Base-by-base conservation (phyloP, 1,140 invertebrate species). In the Mylabris phalerata region DNA sequence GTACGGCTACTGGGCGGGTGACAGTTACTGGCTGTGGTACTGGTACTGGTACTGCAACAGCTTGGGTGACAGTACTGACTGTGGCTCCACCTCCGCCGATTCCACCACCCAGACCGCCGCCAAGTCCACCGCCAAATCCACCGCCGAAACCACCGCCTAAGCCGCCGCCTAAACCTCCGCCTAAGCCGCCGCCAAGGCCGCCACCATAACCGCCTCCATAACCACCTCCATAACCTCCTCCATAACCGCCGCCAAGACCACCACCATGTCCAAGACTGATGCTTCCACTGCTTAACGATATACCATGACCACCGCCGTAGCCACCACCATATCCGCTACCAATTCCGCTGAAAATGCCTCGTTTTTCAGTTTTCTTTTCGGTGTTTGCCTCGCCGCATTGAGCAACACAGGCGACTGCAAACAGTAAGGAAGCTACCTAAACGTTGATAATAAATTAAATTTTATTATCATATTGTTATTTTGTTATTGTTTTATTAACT, bases 1-100 rank as follows among this genome's bases (percentile, higher is more conserved):
- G 77, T 55, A 76, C 82, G 58, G 78, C 80, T 66, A 75, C 80
- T 42, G 75, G 81, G 40, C 75, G 75, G 58, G 82, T 79, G 11
- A 72, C 63, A 19, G 60, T 67, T 49, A 76, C 78, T 46, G 67
- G 62, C 40, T 70, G 67, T 10, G 64, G 67, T 55, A 67, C 67
- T 67, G 57, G 70, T 49, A 59, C 71, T 13, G 65, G 62, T 42
- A 57, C 50, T 40, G 74, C 70, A 0, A 73, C 69, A 6, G 68
- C 64, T 41, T 63, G 71, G 25, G 71, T 68, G 0, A 75, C 73
- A 11, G 71, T 69, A 7, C 32, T 32, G 32, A 32, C 32, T 5
- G 32, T 32, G 7, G 32, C 32, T 32, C 32, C 32, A 32, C 24
- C 42, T 32, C 55, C 55, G 7, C 39, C 2, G 32, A 32, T 42